Evolutionary conservation across 2,797 vertebrate species (phyloP).

Genomic region (Crypturellus tataupa): DNA sequence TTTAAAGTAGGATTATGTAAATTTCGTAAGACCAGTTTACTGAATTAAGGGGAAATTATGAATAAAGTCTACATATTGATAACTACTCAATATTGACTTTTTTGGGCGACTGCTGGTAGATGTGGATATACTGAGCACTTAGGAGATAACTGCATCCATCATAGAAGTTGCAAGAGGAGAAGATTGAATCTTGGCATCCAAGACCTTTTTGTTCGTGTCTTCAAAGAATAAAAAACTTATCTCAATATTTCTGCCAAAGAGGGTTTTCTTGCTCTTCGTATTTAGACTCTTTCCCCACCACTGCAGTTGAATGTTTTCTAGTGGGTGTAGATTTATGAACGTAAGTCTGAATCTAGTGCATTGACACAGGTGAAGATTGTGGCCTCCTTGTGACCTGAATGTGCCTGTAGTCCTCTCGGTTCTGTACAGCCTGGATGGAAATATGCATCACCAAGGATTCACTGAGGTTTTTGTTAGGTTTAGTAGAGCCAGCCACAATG

Average conservation of each 20-base stretch:
- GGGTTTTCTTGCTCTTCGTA: not conserved
- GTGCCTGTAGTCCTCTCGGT: not conserved
- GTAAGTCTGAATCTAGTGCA: not conserved
- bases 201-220: not conserved
- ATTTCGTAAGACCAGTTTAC: not conserved
- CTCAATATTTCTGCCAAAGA: not conserved
- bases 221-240: not conserved
- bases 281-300: not conserved
- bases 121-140: not conserved
- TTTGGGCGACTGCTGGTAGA: not conserved
- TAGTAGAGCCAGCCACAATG: not conserved
- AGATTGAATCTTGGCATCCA: rapidly evolving
- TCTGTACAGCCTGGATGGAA: not conserved
- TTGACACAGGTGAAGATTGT: not conserved
- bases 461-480: not conserved
- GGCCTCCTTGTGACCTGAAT: not conserved
- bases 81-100: not conserved
- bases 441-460: not conserved
- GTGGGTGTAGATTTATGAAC: not conserved
- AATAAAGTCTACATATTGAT: not conserved
- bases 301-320: not conserved
- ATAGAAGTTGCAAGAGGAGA: not conserved
- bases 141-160: not conserved
- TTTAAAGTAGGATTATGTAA: not conserved
- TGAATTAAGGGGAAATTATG: not conserved